These are phyloP conservation scores for Neodontobutis hainanensis DNA, from an alignment of 2,113 vertebrate species.

Conservation along the genomic window DNA sequence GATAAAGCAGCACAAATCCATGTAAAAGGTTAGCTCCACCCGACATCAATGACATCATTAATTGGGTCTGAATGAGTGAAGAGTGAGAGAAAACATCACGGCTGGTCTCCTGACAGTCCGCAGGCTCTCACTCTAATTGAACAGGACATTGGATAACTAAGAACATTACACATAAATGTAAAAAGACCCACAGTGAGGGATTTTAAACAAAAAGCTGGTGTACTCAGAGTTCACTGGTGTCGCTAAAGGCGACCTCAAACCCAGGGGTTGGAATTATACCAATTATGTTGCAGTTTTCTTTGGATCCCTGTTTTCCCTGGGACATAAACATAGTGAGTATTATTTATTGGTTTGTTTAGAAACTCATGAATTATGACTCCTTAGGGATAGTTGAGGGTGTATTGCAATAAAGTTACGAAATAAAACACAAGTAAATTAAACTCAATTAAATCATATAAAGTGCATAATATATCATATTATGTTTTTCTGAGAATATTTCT, in stretches of 20 bases:
- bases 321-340: background rate
- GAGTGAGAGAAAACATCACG: constrained; percentile 16
- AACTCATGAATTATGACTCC: background rate
- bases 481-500: constrained; percentile 36
- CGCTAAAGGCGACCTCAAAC: constrained; percentile 13
- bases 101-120: constrained; percentile 9
- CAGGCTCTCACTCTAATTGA: constrained; percentile 52
- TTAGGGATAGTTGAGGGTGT: background rate
- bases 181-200: constrained; percentile 9
- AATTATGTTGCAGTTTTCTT: constrained; percentile 10
- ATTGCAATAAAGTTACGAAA: background rate
- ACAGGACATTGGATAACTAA: constrained; percentile 56
- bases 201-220: constrained; percentile 48
- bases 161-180: constrained; percentile 44
- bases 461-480: background rate
- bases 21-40: constrained; percentile 19
- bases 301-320: background rate
- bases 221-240: background rate
- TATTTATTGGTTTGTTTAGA: background rate
- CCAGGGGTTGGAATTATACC: constrained; percentile 12
- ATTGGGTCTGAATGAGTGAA: constrained; percentile 38
- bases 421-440: background rate
- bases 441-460: background rate
- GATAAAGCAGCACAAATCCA: constrained; percentile 37
- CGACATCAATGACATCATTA: constrained; percentile 25